Conservation (phyloP, 2,113 vertebrate species). For the Phaethon lepturus region DNA sequence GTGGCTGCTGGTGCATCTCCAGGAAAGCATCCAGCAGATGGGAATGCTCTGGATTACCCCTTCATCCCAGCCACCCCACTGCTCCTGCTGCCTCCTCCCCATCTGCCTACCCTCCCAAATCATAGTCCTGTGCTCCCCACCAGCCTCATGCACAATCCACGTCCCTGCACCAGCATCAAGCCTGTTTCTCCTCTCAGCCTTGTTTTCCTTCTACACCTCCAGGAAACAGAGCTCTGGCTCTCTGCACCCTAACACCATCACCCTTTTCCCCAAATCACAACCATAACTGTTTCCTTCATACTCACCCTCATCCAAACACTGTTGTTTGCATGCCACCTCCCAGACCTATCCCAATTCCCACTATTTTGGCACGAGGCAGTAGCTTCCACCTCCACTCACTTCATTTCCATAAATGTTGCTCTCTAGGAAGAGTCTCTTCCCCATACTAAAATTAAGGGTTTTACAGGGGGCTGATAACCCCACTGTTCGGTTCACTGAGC, state of each 20-base stretch:
- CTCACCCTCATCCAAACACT: background rate
- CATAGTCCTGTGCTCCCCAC: fast-evolving
- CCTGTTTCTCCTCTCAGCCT: background rate
- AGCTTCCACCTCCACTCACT: background rate
- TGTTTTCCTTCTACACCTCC: background rate
- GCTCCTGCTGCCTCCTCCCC: background rate
- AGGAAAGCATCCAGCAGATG: background rate
- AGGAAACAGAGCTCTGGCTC: background rate
- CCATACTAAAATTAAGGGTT: background rate
- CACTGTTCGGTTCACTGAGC: background rate
- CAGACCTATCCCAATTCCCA: background rate
- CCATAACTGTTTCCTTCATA: background rate
- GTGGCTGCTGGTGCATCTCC: background rate
- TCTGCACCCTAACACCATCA: background rate
- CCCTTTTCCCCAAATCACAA: background rate
- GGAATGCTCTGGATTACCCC: background rate
- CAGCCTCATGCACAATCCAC: background rate
- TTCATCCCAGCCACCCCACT: background rate
- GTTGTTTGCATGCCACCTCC: background rate
- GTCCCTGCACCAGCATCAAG: background rate
- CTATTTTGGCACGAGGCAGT: background rate
- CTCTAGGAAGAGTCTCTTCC: background rate
- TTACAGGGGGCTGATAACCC: background rate
- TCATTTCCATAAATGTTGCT: conserved; percentile 6
- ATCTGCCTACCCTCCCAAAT: background rate